Conservation (phyloP, 2,888 invertebrate genomes). For the Erpobdella octoculata region DNA sequence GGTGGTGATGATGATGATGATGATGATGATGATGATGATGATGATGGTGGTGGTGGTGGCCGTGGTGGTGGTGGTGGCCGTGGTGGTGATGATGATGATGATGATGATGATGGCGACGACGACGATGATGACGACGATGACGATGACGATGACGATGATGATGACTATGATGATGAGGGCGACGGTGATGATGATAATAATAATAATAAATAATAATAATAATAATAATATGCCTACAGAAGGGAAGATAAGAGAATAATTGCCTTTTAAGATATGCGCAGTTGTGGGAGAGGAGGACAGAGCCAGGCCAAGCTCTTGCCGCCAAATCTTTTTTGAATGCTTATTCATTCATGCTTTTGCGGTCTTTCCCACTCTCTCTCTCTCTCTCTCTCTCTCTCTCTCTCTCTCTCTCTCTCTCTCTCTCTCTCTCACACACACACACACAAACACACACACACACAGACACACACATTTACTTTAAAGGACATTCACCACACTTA, state of each 20-base stretch:
- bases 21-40: slow-evolving; percentile 26
- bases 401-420: too few relatives aligned
- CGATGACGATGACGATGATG: not conserved
- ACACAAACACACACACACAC: too few relatives aligned
- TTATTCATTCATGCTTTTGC: too few relatives aligned
- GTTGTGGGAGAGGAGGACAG: not conserved
- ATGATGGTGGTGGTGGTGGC: slow-evolving; percentile 18
- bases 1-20: slow-evolving; percentile 23
- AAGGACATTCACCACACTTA: too few relatives aligned
- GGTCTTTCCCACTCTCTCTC: too few relatives aligned
- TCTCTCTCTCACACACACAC: too few relatives aligned
- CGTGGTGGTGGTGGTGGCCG: slow-evolving; percentile 13
- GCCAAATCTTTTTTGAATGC: not conserved
- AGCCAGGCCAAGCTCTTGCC: not conserved
- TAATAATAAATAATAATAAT: slow-evolving; percentile 9
- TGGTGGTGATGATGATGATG: slow-evolving; percentile 16
- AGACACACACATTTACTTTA: too few relatives aligned
- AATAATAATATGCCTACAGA: not conserved
- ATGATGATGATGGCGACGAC: slow-evolving; percentile 18
- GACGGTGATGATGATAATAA: slow-evolving; percentile 20
- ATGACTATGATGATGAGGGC: not conserved
- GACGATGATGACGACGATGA: not conserved
- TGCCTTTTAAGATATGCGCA: too few relatives aligned
- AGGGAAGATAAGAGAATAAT: not conserved
- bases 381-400: too few relatives aligned